phyloP scores from a whole-genome alignment of 2,888 invertebrate species.

The Papilio demoleus region DNA sequence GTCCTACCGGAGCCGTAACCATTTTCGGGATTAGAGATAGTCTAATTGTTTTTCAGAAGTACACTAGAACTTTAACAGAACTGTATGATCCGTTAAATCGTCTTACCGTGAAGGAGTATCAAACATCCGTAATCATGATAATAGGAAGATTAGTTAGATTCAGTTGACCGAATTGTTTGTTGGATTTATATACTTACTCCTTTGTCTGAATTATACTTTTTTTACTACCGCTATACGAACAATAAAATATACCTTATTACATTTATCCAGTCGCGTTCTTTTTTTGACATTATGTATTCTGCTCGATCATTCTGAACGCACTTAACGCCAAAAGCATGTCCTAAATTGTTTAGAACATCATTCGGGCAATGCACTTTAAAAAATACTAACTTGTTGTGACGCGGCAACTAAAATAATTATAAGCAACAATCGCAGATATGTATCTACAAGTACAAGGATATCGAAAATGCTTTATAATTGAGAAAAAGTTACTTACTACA shows the following conservation, averaged over 20 bases:
- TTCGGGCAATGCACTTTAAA: constrained; percentile 24
- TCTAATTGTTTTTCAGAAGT: not conserved
- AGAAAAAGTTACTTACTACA: constrained; percentile 14
- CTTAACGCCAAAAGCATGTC: constrained; percentile 1
- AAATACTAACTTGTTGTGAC: constrained; percentile 20
- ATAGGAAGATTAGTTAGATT: too few species aligned
- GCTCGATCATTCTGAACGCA: constrained; percentile 6
- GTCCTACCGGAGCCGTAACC: too few species aligned
- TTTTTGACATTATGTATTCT: not conserved
- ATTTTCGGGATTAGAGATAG: too few species aligned
- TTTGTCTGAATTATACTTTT: not conserved
- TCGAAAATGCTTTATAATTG: not conserved
- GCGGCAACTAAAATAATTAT: constrained; percentile 19
- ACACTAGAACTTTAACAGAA: too few species aligned
- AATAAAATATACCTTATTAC: constrained; percentile 9
- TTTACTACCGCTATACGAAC: not conserved
- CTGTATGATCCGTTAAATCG: too few species aligned
- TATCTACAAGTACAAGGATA: not conserved
- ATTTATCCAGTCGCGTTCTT: constrained; percentile 16
- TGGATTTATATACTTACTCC: too few species aligned
- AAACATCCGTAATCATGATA: too few species aligned
- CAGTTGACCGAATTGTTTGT: too few species aligned
- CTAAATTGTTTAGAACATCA: constrained; percentile 9
- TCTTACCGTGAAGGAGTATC: too few species aligned
- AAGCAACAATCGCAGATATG: not conserved